Evolutionary conservation across 2,797 vertebrate genomes (phyloP), one percentile per base, ranked within the genome.

Genomic region (Falco biarmicus): DNA sequence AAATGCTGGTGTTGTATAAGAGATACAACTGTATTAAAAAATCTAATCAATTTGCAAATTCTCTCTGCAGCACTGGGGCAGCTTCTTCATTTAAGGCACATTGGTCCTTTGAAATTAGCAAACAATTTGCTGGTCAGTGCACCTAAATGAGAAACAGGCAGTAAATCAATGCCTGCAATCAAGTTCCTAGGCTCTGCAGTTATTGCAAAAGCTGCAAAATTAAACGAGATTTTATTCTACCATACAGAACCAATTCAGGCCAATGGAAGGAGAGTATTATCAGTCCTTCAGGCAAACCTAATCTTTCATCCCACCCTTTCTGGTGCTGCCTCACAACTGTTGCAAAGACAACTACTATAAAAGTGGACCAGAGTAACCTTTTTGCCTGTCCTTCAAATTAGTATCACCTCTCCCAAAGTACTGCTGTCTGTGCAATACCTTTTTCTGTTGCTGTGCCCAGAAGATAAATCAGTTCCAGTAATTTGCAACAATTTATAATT

Each of bases 131-230:
- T 89, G 70, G 32, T 82, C 75, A 65, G 71, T 15, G 26, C 2
- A 2, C 26, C 63, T 70, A 82, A 85, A 80, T 0, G 19, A n/a
- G 63, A 85, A 87, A 75, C 48, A 53, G 66, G 54, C 66, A 89
- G 74, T 87, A 96, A 94, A 95, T 91, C 51, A 6, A 90, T 74
- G 47, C 26, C 41, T 80, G 41, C 34, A 8, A 21, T 87, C 60
- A 21, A 43, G 66, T 54, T 59, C 54, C 75, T 45, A 7, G 4
- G 47, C 74, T 84, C n/a, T 39, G 63, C 47, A 22, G n/a, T 69
- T 76, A 87, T 43, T 90, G 92, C 75, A 91, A 87, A 85, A 90
- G 75, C 84, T 54, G 68, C 71, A 94, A 93, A 95, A 91, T 91
- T 59, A 91, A 94, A 74, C 51, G 65, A 79, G 32, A 63, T 85